These are phyloP conservation scores for Corynorhinus townsendii DNA, from an alignment of 2,113 vertebrate species.

Conservation along the genomic window DNA sequence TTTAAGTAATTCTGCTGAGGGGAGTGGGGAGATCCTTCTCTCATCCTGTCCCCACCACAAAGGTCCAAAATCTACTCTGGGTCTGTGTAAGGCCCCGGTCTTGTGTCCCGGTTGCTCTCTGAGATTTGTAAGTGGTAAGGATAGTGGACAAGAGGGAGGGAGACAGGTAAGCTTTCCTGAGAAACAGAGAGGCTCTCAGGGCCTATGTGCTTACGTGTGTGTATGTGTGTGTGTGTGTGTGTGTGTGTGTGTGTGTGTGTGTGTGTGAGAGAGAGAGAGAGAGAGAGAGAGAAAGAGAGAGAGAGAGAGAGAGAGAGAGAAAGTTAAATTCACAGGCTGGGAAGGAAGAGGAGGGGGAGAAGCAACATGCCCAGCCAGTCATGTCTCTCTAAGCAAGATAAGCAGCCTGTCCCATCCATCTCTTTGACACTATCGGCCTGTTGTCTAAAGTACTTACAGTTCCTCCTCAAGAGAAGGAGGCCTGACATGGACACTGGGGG, in stretches of 20 bases:
- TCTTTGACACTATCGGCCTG: conserved; percentile 64
- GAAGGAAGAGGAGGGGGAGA: conserved; percentile 3
- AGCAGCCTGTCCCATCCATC: conserved; percentile 55
- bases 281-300: too few species aligned
- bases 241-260: background rate
- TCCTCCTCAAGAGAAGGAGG: conserved; percentile 25
- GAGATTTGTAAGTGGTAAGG: background rate
- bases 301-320: background rate
- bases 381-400: conserved; percentile 61
- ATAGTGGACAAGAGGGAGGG: background rate
- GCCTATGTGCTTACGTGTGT: background rate
- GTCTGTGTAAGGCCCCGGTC: background rate
- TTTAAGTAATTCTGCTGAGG: background rate
- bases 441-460: conserved; percentile 50
- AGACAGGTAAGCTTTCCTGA: background rate
- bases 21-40: background rate
- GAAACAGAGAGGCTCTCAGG: background rate
- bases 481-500: background rate
- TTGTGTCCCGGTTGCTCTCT: background rate
- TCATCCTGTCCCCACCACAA: background rate
- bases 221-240: background rate
- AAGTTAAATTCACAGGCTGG: background rate
- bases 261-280: background rate
- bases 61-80: background rate
- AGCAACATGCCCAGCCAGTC: background rate